Evolutionary conservation across 2,888 invertebrate species (phyloP).

Genomic region (Vanessa cardui): DNA sequence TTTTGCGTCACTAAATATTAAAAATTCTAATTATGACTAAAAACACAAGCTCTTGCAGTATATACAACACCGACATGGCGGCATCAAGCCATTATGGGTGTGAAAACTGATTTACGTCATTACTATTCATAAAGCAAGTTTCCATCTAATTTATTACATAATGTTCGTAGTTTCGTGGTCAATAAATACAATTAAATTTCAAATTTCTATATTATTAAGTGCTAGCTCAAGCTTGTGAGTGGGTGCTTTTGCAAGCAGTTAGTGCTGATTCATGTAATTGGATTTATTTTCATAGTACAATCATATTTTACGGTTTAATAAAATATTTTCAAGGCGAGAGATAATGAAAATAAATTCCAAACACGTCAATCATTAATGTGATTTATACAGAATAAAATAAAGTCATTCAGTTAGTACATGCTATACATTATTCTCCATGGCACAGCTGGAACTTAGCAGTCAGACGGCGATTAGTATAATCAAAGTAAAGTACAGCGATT

Average conservation of each 20-base stretch:
- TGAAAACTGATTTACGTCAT: conserved; percentile 33
- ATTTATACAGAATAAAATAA: conserved; percentile 31
- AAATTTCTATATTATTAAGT: conserved; percentile 51
- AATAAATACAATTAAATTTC: conserved; percentile 36
- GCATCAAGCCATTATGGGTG: conserved; percentile 15
- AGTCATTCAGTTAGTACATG: conserved; percentile 65
- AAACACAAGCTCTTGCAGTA: conserved; percentile 23
- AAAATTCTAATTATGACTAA: conserved; percentile 14
- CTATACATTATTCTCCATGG: conserved; percentile 59
- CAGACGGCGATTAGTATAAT: conserved; percentile 67
- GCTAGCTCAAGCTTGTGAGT: conserved; percentile 66
- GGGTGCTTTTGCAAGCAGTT: conserved; percentile 75
- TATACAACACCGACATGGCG: conserved; percentile 32
- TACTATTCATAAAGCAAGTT: conserved; percentile 41
- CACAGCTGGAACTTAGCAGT: conserved; percentile 66
- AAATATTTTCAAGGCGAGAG: not conserved
- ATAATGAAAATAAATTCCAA: conserved; percentile 55
- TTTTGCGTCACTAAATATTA: not conserved
- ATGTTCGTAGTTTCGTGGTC: conserved; percentile 35
- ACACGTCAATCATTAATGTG: conserved; percentile 33
- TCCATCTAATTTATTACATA: conserved; percentile 23
- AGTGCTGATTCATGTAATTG: conserved; percentile 62
- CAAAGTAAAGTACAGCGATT: conserved; percentile 71
- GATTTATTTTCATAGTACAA: conserved; percentile 55
- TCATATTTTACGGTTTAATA: not conserved